These are phyloP conservation scores for Tachuris rubrigastra DNA, from an alignment of 2,113 vertebrate species.

Conservation along the genomic window DNA sequence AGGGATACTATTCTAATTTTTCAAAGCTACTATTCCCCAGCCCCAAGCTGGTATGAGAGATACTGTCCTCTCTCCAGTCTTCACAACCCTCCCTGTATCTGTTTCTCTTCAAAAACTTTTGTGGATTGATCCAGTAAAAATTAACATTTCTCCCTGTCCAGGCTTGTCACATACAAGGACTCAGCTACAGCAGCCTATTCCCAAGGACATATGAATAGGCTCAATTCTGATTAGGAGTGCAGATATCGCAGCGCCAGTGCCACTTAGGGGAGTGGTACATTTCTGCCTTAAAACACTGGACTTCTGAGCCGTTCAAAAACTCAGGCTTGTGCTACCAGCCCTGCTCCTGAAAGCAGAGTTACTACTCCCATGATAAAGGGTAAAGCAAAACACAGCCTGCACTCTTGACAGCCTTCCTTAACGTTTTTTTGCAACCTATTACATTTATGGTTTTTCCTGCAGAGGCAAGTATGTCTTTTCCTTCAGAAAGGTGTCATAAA, in stretches of 20 bases:
- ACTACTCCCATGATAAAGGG: background rate
- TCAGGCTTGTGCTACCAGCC: background rate
- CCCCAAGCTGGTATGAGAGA: background rate
- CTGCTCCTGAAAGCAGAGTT: background rate
- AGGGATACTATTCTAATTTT: background rate
- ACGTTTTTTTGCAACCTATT: background rate
- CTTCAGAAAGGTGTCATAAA: background rate
- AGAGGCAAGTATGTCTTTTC: background rate
- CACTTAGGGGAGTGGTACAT: background rate
- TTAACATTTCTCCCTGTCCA: background rate
- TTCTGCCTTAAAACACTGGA: background rate
- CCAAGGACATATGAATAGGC: background rate
- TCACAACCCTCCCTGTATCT: background rate
- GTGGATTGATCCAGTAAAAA: background rate
- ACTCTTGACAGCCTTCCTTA: background rate
- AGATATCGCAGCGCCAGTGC: background rate
- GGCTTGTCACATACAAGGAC: background rate
- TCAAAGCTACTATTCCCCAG: background rate
- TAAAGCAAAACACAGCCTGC: background rate
- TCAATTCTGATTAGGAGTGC: background rate
- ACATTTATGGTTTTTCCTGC: background rate
- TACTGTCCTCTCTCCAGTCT: background rate
- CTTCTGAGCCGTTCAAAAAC: background rate
- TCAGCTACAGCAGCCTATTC: background rate
- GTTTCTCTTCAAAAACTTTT: background rate